Evolutionary conservation across 2,888 invertebrate species (phyloP), one percentile per base, ranked within the genome.

Genomic region (Drosophila niveifrons): DNA sequence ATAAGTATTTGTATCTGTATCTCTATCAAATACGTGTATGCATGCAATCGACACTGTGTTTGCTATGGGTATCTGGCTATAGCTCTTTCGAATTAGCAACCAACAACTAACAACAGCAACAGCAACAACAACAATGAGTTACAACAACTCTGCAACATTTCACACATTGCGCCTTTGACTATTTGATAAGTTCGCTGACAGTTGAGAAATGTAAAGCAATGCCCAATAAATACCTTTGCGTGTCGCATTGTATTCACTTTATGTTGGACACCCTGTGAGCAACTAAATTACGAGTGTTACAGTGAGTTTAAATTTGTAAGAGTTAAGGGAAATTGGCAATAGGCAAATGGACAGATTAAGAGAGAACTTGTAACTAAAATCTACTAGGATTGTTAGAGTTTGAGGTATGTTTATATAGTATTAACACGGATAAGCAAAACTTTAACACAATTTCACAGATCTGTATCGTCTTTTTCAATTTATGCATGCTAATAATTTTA

Each of bases 171-270:
- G 28, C 56, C 34, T 39, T 58, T 68, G 69, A 73, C 69, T 55
- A 55, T 73, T 62, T 58, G 78, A 68, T 61, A 51, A 62, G 56
- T 64, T 68, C 50, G 74, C 61, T 57, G 63, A 68, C 73, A 78
- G 68, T 57, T 78, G 52, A 46, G 53, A 55, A 68, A 63, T 68
- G 56, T 61, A 46, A 68, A 55, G 73, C 68, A 47, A 59, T 48
- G 56, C 52, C 43, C 50, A 65, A 41, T 61, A 63, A 77, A 58
- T 72, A 56, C 47, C 67, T 66, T 72, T 56, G 77, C 77, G 66
- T 77, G 66, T 57, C 57, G 48, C 43, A 48, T 53, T 59, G 51
- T 44, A 10, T 51, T 31, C 18, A 29, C 28, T 41, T 59, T 31
- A 39, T 41, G 9, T 61, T 15, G 9, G 9, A 51, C 44, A 28